These are phyloP conservation scores for Galbula dea DNA, from an alignment of 2,113 vertebrate species.

Conservation along the genomic window DNA sequence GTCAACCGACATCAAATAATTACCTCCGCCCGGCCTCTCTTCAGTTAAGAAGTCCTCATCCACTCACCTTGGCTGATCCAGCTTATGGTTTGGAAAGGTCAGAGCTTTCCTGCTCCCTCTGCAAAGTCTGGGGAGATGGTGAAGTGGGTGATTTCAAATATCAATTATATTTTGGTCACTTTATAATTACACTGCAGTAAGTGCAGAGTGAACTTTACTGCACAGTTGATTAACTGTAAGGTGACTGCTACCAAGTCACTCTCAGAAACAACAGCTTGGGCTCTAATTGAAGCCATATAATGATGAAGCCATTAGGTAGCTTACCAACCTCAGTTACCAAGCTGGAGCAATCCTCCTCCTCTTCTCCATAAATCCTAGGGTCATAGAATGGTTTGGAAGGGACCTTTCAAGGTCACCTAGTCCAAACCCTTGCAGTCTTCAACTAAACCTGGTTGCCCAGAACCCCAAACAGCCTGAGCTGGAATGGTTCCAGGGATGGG, in stretches of 20 bases:
- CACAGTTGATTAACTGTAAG: constrained; percentile 79
- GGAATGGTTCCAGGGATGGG: no score
- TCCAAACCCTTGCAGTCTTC: no score
- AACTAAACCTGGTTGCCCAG: no score
- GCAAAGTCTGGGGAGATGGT: neutral
- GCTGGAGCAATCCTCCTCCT: neutral
- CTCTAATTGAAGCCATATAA: constrained; percentile 14
- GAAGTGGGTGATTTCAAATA: neutral
- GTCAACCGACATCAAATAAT: neutral
- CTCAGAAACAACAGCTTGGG: constrained; percentile 23
- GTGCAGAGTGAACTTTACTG: constrained; percentile 72
- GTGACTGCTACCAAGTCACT: constrained; percentile 66
- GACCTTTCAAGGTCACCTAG: no score
- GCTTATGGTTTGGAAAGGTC: neutral
- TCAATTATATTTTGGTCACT: constrained; percentile 77
- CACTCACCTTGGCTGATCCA: neutral
- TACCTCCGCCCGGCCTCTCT: neutral
- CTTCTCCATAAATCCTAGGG: neutral
- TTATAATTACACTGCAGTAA: constrained; percentile 78
- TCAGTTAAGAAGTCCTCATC: neutral
- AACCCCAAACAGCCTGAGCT: no score
- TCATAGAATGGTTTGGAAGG: no score
- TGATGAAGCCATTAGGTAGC: neutral
- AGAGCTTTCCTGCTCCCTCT: neutral
- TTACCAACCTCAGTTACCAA: neutral